These are phyloP conservation scores for Strix aluco DNA, from an alignment of 2,113 vertebrate species.

Conservation along the genomic window DNA sequence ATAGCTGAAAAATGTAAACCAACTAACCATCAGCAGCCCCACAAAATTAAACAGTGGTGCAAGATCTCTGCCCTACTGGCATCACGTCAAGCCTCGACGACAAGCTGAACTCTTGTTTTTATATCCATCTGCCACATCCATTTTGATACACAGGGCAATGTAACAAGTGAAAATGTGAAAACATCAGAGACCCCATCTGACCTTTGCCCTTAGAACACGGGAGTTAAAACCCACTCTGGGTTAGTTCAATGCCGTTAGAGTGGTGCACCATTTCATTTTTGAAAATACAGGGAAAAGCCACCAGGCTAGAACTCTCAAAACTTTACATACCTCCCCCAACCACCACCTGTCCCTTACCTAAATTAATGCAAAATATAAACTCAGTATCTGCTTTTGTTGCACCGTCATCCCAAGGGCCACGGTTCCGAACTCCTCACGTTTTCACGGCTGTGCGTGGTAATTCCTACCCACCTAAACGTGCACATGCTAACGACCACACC, in stretches of 20 bases:
- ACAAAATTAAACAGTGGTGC: background rate
- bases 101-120: background rate
- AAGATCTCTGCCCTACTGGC: background rate
- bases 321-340: background rate
- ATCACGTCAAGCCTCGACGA: background rate
- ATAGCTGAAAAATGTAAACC: background rate
- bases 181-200: too few relatives aligned
- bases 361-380: background rate
- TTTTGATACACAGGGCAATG: background rate
- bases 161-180: background rate
- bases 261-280: background rate
- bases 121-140: background rate
- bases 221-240: background rate
- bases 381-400: background rate
- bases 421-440: background rate
- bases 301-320: background rate
- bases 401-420: too few relatives aligned
- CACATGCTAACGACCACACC: background rate
- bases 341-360: background rate
- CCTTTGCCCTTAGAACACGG: background rate
- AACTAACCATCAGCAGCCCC: background rate
- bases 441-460: background rate
- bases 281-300: background rate
- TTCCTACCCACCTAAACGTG: background rate
- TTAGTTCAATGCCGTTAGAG: background rate